These are phyloP conservation scores for Lerema accius DNA, from an alignment of 1,140 invertebrate species.

Conservation along the genomic window DNA sequence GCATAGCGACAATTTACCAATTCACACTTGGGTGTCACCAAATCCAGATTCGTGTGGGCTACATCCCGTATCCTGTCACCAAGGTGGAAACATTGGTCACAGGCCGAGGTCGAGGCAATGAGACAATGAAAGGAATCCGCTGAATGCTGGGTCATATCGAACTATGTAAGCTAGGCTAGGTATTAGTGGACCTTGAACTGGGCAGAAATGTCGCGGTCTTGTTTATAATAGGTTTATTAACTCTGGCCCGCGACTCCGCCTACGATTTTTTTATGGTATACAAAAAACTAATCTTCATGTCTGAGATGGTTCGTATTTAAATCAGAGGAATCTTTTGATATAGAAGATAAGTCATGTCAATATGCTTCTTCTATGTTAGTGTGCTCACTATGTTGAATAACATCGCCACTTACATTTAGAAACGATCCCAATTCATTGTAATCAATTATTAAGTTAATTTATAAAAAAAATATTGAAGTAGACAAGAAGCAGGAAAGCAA, in stretches of 20 bases:
- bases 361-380: too few relatives aligned
- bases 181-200: constrained; percentile 36
- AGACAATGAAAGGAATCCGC: constrained; percentile 43
- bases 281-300: too few relatives aligned
- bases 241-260: neutral
- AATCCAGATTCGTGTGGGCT: constrained; percentile 13
- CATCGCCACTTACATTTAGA: too few relatives aligned
- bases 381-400: too few relatives aligned
- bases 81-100: neutral
- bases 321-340: too few relatives aligned
- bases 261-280: neutral
- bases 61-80: constrained; percentile 8
- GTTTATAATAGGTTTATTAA: constrained; percentile 8
- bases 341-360: too few relatives aligned
- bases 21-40: constrained; percentile 2
- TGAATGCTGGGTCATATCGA: constrained; percentile 41
- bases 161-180: constrained; percentile 37
- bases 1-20: constrained; percentile 9
- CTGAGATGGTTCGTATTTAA: too few relatives aligned
- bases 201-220: constrained; percentile 36
- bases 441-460: too few relatives aligned
- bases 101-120: constrained; percentile 37
- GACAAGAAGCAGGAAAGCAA: too few relatives aligned
- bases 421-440: too few relatives aligned
- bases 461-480: too few relatives aligned